Conservation (phyloP, 92 coral and sea anemone genomes). For the Virgularia gustaviana region DNA sequence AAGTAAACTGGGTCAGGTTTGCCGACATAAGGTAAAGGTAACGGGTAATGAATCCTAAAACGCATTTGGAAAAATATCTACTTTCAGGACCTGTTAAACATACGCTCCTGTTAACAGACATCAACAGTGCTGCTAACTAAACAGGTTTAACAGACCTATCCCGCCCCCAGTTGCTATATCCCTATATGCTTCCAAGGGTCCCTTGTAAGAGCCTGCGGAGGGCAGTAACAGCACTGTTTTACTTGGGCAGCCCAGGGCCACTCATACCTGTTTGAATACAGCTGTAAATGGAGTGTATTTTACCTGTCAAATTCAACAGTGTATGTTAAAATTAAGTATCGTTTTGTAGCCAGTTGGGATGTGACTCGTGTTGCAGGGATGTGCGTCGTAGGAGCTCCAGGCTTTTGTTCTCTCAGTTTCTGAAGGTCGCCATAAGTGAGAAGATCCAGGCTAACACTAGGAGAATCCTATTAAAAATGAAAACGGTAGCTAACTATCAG, state of each 20-base stretch:
- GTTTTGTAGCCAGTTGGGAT: conserved; percentile 76
- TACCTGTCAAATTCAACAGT: conserved; percentile 99
- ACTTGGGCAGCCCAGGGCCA: background rate
- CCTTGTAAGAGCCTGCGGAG: background rate
- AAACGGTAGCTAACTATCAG: no score
- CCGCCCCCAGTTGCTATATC: no score
- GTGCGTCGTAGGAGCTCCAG: conserved; percentile 77
- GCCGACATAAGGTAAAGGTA: conserved; percentile 93
- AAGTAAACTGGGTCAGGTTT: conserved; percentile 98
- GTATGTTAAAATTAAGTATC: conserved; percentile 93
- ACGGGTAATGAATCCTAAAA: conserved; percentile 86
- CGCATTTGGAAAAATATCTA: no score
- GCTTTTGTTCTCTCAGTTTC: conserved; percentile 71
- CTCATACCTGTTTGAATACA: no score
- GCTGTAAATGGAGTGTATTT: background rate
- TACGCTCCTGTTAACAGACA: no score
- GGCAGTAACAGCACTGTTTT: background rate
- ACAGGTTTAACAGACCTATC: background rate
- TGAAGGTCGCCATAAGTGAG: conserved; percentile 93
- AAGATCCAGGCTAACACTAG: conserved; percentile 75
- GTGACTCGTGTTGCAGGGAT: conserved; percentile 78
- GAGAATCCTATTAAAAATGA: conserved; percentile 57
- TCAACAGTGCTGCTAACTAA: background rate
- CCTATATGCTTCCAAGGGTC: background rate
- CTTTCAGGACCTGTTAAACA: background rate